Base-by-base conservation (phyloP, 2,888 invertebrate species). In the Noctua pronuba region DNA sequence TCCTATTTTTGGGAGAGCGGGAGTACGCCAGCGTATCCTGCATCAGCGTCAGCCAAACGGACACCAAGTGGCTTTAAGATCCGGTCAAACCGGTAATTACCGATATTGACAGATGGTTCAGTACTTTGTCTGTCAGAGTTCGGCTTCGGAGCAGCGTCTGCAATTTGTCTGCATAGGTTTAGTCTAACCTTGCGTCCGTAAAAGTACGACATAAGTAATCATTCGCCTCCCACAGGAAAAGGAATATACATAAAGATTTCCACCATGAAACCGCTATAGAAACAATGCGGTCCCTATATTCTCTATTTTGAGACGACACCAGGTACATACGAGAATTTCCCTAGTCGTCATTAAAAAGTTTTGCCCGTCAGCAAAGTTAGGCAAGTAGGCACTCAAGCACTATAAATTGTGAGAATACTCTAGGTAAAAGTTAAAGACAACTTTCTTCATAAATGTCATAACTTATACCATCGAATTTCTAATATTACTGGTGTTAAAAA, bases 401-500 rank as follows among this genome's bases (percentile, higher is more conserved):
- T 7, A 16, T 65, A 16, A 65, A 41, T 41, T 65, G 8, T 41
- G 18, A 65, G 18, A n/a, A 16, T 38, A 6, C 62, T 24, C 62
- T 38, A 24, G 31, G n/a, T 64, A 46, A 65, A 72, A 64, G 24
- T 28, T 44, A 1, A n/a, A 35, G 46, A 49, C 41, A 60, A 64
- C 31, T 64, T 67, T 76, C 46, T 49, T 55, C 46, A 67, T 46
- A 46, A 35, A 24, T 52, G 44, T 35, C 16, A 67, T 21, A 38
- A 62, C 38, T 75, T 75, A n/a, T 21, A 44, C n/a, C 13, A 28
- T 58, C 41, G 35, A 52, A 72, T 35, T 44, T 68, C 55, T 68
- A 6, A 52, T 58, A 65, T 67, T 41, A 71, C 41, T 73, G 18
- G 80, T 70, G 72, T 76, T 73, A 35, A 49, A 3, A 67, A 49